Percentiles rank a stretch among this genome's conserved stretches.
These are phyloP conservation scores for Drosophila kambysellisi DNA, from an alignment of 2,888 invertebrate species.

Conservation along the genomic window DNA sequence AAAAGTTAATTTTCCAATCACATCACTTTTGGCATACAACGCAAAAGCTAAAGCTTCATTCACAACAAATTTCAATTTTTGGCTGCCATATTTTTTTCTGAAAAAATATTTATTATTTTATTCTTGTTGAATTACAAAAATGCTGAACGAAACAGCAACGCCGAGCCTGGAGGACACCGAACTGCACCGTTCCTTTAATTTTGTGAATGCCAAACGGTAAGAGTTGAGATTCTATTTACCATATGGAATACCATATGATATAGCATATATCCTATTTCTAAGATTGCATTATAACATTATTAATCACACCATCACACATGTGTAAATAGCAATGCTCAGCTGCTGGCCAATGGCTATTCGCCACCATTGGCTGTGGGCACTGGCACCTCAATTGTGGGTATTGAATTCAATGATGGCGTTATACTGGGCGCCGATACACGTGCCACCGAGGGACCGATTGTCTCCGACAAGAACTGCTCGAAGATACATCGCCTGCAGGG, in stretches of 20 bases:
- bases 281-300: neutral
- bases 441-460: slow-evolving; percentile 97
- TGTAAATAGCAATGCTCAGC: slow-evolving; percentile 90
- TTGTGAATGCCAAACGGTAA: slow-evolving; percentile 93
- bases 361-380: slow-evolving; percentile 96
- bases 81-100: neutral
- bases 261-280: too few species aligned
- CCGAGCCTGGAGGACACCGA: neutral
- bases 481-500: slow-evolving; percentile 97
- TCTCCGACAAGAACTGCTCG: slow-evolving; percentile 97
- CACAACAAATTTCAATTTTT: neutral
- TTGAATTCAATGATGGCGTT: slow-evolving; percentile 96
- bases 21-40: neutral
- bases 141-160: slow-evolving; percentile 14
- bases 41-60: neutral
- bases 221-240: neutral
- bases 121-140: slow-evolving; percentile 3
- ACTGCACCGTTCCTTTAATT: slow-evolving; percentile 89
- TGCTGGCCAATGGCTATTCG: slow-evolving; percentile 91
- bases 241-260: neutral
- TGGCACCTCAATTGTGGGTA: slow-evolving; percentile 98
- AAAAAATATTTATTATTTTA: neutral
- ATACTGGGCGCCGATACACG: slow-evolving; percentile 99
- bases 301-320: neutral
- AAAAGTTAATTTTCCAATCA: slow-evolving; percentile 7